Conservation (phyloP, 2,797 vertebrate species). For the Sebastiscus albofasciatus region DNA sequence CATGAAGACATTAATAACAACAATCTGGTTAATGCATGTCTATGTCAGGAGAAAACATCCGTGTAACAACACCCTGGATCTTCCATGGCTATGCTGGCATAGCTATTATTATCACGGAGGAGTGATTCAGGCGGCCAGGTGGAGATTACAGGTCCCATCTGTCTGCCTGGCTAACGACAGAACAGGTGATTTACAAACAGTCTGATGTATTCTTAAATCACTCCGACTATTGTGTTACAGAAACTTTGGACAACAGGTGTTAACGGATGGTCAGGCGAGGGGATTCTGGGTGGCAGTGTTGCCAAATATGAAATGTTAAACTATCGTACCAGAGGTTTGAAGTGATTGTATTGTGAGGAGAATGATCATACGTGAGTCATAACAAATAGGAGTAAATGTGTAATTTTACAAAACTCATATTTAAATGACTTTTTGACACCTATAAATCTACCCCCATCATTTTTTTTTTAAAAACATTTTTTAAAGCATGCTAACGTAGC, state of each 20-base stretch:
- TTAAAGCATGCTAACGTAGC: too few species aligned
- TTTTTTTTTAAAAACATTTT: fast-evolving
- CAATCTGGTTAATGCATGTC: slow-evolving; percentile 6
- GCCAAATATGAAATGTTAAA: not conserved
- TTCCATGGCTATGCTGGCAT: slow-evolving; percentile 9
- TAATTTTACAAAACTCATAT: not conserved
- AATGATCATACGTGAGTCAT: too few species aligned
- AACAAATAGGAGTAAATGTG: too few species aligned
- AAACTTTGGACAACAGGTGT: slow-evolving; percentile 7
- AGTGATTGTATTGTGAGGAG: fast-evolving
- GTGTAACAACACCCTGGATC: not conserved
- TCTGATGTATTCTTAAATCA: not conserved
- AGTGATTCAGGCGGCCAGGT: slow-evolving; percentile 38
- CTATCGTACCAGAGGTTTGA: not conserved
- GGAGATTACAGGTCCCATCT: slow-evolving; percentile 35
- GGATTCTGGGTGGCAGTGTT: not conserved
- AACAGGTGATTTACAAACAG: slow-evolving; percentile 14
- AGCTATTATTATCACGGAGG: slow-evolving; percentile 44
- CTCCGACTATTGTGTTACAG: not conserved
- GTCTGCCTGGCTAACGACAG: slow-evolving; percentile 5
- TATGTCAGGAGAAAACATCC: not conserved
- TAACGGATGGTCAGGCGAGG: not conserved
- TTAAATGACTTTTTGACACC: not conserved
- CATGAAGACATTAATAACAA: not conserved
- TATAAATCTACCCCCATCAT: too few species aligned